Base-by-base conservation (phyloP, 37 sponge, comb jelly and placozoan genomes). In the Mnemiopsis leidyi region DNA sequence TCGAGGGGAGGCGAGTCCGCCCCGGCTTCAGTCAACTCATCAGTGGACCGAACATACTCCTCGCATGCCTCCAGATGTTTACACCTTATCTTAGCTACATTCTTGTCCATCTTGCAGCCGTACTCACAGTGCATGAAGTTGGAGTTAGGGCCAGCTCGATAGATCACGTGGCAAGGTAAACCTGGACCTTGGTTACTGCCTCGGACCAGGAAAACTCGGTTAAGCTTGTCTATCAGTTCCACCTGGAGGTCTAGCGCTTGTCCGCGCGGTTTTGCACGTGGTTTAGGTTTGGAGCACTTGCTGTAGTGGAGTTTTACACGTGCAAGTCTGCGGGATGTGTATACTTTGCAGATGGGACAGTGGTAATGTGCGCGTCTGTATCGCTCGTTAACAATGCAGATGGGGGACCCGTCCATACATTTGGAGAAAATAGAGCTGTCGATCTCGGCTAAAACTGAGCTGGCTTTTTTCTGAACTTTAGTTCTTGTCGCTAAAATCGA, bases 101-200 rank as follows among this genome's bases (percentile, higher is more conserved):
- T 40, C 30, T 85, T 85, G 25, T 38, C 40, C 61, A 40, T 38
- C 90, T n/a, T 85, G 23, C 90, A 85, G 30, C 90, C 90, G 25
- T 85, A n/a, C 35, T 85, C 90, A 21, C 90, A 85, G 90, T 85
- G 61, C 61, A 40, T 85, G 16, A 85, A 23, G 61, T 85, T 85
- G 24, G 90, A 85, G 28, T 38, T 40, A 85, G 90, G 90, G 1
- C 90, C 90, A 28, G 90, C 90, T 26, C 90, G 1, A 61, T 40
- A 85, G 23, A 85, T 85, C 40, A 85, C 90, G 39, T 85, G 90
- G 16, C 32, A 23, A 13, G 90, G 90, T 25, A 85, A 25, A 0
- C 61, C 90, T 38, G 90, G 90, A 3, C 90, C 90, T 20, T 85
- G 90, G 16, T 13, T 85, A 33, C 90, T 85, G 28, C 90, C 90